Evolutionary conservation across 1,140 invertebrate species (phyloP), one percentile per base, ranked within the genome.

Genomic region (Camponotus vicinus): DNA sequence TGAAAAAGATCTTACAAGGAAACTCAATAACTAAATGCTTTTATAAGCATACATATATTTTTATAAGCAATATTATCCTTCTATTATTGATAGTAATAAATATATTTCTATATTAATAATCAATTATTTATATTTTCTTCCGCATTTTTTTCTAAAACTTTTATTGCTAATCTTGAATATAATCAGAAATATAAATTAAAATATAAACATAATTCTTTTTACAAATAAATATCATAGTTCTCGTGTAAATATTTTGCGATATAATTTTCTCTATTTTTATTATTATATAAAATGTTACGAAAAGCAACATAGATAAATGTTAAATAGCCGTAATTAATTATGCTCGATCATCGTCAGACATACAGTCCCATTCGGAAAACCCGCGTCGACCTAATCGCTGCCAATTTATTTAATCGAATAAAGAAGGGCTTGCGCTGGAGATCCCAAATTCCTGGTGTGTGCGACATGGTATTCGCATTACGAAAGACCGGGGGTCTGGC

Each of bases 331-430:
- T 42, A 89, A 87, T 90, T 86, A 88, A 89, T 87, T 90, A 88
- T 76, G 66, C 69, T 66, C 34, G 76, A 78, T 84, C 82, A 85
- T 87, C 88, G 34, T 69, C 34, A 76, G 52, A 82, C 64, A 88
- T 82, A 76, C 63, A 80, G 77, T 63, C 80, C 79, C 87, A 86
- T 84, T 69, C 86, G 69, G 69, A 76, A 59, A 83, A 75, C 83
- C 67, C 63, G 59, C 75, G 86, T 67, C 87, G 63, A 83, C 89
- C 82, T 92, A 92, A 92, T 92, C 89, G 92, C 88, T 92, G 71
- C 90, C 86, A 93, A 92, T 93, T 92, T 92, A 92, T 93, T 92
- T 92, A 93, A 93, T 92, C 92, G 88, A 86, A 90, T 89, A 90
- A 90, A 93, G 91, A 89, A 89, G 75, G 73, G 70, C 75, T 89